A percentile compares a stretch with the other conserved stretches of the same genome.
phyloP scores from a whole-genome alignment of 2,113 vertebrate genomes.

The Chlorodrepanis virens region DNA sequence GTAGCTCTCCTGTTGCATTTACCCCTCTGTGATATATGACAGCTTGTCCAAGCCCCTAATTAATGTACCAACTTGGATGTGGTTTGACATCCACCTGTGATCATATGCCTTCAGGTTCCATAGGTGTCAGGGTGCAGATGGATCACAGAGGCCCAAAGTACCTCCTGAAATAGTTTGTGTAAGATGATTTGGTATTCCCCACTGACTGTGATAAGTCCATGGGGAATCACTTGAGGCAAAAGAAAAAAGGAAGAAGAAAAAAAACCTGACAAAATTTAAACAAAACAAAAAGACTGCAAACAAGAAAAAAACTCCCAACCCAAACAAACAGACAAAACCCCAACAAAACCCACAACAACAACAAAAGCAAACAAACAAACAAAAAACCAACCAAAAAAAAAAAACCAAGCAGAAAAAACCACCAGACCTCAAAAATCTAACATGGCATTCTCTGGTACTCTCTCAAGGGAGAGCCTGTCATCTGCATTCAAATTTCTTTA shows the following conservation, averaged over 20 bases:
- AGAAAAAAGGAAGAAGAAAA: too few species aligned
- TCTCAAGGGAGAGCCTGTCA: not conserved
- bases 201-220: not conserved
- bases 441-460: not conserved
- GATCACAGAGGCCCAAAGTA: not conserved
- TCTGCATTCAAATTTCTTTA: not conserved
- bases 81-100: not conserved
- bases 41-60: not conserved
- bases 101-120: accelerated
- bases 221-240: not conserved
- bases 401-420: not conserved
- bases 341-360: not conserved
- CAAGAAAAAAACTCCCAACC: not conserved
- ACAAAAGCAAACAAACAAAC: not conserved
- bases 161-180: accelerated
- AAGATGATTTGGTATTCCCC: not conserved
- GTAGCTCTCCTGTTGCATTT: not conserved
- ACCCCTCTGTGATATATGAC: too few species aligned
- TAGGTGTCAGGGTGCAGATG: accelerated
- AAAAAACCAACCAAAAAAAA: too few species aligned
- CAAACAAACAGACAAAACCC: not conserved
- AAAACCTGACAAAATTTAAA: not conserved
- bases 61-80: accelerated
- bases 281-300: not conserved
- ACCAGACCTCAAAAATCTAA: not conserved